A percentile compares a stretch with the other conserved stretches of the same genome.
phyloP scores from a whole-genome alignment of 2,797 vertebrate species.

The Eospalax fontanierii region DNA sequence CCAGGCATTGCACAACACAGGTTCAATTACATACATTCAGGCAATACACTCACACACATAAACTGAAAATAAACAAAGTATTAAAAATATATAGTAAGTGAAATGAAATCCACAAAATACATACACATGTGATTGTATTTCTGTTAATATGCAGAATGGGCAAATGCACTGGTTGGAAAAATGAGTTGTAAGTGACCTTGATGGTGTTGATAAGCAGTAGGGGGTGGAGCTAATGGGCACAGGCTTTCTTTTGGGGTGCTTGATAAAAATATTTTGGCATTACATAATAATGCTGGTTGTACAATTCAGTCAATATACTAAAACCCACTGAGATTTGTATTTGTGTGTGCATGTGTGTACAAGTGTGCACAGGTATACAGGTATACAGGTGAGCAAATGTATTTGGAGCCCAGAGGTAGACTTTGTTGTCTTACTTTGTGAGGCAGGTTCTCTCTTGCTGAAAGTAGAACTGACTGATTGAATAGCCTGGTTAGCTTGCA shows the following conservation, averaged over 20 bases:
- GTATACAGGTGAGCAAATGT: background rate
- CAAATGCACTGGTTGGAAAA: background rate
- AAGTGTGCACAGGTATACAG: background rate
- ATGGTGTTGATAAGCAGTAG: too few relatives aligned
- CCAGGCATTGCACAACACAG: too few relatives aligned
- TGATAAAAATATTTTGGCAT: conserved; percentile 15
- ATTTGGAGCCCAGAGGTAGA: too few relatives aligned
- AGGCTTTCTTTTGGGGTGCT: background rate
- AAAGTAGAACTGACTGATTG: background rate
- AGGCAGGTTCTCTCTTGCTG: background rate
- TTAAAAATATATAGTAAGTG: background rate
- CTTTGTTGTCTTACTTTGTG: background rate
- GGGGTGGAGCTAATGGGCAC: too few relatives aligned
- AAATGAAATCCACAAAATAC: conserved; percentile 18
- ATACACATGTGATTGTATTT: background rate
- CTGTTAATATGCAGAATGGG: background rate
- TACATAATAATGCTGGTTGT: background rate
- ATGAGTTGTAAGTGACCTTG: too few relatives aligned
- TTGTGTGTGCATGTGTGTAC: background rate
- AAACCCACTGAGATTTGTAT: background rate
- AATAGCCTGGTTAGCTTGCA: background rate
- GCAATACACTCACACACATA: too few relatives aligned
- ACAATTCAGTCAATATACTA: background rate
- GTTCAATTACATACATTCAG: too few relatives aligned
- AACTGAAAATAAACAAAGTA: background rate